Base-by-base conservation (phyloP, 2,797 vertebrate genomes). In the Lindbergichthys nudifrons region DNA sequence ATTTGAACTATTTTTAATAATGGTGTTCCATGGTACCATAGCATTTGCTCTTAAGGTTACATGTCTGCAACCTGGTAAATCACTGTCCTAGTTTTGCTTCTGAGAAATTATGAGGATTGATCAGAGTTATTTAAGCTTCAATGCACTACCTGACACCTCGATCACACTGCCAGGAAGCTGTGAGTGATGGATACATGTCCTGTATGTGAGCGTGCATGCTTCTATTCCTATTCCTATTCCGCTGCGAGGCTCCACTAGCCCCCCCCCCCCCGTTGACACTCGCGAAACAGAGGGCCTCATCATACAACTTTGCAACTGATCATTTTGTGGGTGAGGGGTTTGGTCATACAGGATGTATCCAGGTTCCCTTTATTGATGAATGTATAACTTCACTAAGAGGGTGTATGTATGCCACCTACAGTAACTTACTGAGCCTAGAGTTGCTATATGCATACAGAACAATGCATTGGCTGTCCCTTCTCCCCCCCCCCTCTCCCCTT, bases 361-460 rank as follows among this genome's bases (percentile, higher is more conserved):
- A 1, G 42, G 5, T 36, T 26, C n/a, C 43, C 39, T 5, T 26
- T 53, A 18, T 47, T 66, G 45, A 52, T 77, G 32, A 19, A 51
- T 52, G 54, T 26, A 26, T 26, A 26, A 26, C 4, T 26, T 26
- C 26, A 26, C 26, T 26, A 26, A 26, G 26, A 26, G 26, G 26
- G 26, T 2, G 11, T 30, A 23, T 53, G 5, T 21, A 45, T 61
- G 10, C 50, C 15, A 18, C 42, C 3, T 39, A 32, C 32, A 32
- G 32, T 32, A 50, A 42, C 16, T 50, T 21, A 56, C 18, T 21
- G 3, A 21, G 5, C 18, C 18, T 15, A 52, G 10, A 70, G 61
- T 36, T 77, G 36, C 51, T 8, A 26, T 45, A 65, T 58, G 36
- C 54, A 58, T 54, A 50, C 45, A 67, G 16, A 80, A 46, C 47